Percentiles rank a stretch among this genome's conserved stretches.
phyloP scores from a whole-genome alignment of 2,113 vertebrate species.

The Rana temporaria region DNA sequence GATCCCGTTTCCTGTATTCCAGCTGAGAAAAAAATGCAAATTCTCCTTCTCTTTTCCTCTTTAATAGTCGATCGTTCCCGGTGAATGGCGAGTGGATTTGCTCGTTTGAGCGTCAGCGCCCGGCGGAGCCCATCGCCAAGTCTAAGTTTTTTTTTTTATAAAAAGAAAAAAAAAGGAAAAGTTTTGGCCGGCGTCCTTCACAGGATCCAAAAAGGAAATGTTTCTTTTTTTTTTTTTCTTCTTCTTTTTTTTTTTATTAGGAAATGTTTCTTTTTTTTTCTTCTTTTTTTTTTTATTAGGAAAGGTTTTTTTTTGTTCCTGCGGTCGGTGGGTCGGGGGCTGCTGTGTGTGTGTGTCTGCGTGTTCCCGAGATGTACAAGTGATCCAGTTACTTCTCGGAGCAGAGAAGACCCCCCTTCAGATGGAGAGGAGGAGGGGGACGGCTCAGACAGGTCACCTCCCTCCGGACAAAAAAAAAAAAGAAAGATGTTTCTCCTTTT shows the following conservation, averaged over 20 bases:
- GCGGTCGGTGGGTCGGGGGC: slow-evolving; percentile 41
- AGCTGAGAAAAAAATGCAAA: too few species aligned
- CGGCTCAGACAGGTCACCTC: slow-evolving; percentile 15
- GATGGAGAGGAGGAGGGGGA: slow-evolving; percentile 1
- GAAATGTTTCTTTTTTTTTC: slow-evolving; percentile 15
- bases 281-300: slow-evolving; percentile 37
- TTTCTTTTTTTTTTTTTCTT: slow-evolving; percentile 40
- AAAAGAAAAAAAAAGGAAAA: too few species aligned
- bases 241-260: slow-evolving; percentile 16
- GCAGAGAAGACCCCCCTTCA: neutral
- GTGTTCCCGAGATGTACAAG: neutral
- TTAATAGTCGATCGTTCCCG: neutral
- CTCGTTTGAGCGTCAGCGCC: too few species aligned
- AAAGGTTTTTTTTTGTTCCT: slow-evolving; percentile 22
- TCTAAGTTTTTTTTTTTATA: slow-evolving; percentile 29
- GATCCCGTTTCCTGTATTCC: neutral
- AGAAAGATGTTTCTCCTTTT: neutral
- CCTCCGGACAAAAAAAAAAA: slow-evolving; percentile 11
- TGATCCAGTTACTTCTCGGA: neutral
- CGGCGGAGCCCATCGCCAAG: neutral
- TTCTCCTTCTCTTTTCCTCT: too few species aligned
- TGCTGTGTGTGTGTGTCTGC: slow-evolving; percentile 31
- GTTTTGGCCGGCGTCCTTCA: neutral
- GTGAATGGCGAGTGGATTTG: neutral
- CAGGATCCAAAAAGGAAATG: neutral